Evolutionary conservation across 2,888 invertebrate genomes (phyloP).

Genomic region (Dasypogon diadema): DNA sequence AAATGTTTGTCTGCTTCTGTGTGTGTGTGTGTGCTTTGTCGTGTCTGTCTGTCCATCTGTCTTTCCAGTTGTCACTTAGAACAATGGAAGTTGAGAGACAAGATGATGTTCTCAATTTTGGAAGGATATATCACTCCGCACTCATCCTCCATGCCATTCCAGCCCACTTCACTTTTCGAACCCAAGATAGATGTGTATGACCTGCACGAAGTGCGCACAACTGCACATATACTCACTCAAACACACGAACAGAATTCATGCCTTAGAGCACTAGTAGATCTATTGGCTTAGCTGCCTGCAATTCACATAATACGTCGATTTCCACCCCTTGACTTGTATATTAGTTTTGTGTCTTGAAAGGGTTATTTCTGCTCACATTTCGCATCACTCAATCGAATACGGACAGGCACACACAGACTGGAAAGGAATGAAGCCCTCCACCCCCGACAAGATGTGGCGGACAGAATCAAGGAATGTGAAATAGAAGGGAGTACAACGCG

Average conservation of each 20-base stretch:
- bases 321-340: conserved; percentile 48
- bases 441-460: neutral
- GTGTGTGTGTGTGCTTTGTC: conserved; percentile 51
- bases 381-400: conserved; percentile 45
- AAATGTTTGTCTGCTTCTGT: neutral
- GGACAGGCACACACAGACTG: conserved; percentile 3
- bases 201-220: conserved; percentile 26
- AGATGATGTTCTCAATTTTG: conserved; percentile 57
- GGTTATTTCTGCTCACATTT: conserved; percentile 50
- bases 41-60: conserved; percentile 57
- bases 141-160: neutral
- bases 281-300: conserved; percentile 41
- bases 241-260: neutral
- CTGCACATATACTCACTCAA: neutral
- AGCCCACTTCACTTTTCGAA: neutral
- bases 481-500: neutral
- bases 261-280: conserved; percentile 32
- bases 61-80: conserved; percentile 57
- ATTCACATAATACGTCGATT: conserved; percentile 41
- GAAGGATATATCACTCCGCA: conserved; percentile 33
- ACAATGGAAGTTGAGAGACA: conserved; percentile 56
- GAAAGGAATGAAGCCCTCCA: neutral
- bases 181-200: conserved; percentile 4
- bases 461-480: neutral
- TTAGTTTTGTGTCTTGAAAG: conserved; percentile 47